Evolutionary conservation across 2,797 vertebrate genomes (phyloP).

Genomic region (Cirrhinus molitorella): DNA sequence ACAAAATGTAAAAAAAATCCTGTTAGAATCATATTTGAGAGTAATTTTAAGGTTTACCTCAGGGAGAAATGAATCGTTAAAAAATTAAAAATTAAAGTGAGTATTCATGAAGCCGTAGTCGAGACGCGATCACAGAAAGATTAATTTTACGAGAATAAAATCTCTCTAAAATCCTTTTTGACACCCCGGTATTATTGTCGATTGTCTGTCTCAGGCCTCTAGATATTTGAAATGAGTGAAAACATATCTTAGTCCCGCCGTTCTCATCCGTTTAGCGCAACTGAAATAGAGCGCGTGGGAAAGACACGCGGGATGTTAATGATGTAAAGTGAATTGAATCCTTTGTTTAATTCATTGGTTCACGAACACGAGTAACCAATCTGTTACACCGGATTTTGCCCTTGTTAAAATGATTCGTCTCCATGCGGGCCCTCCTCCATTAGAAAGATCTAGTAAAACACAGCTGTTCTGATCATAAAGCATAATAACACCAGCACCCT

Average conservation of each 20-base stretch:
- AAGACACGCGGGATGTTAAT: conserved; percentile 27
- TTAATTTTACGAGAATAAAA: conserved; percentile 5
- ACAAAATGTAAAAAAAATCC: too few species aligned
- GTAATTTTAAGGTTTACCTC: background rate
- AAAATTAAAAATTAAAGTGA: too few species aligned
- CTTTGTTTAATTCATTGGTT: conserved; percentile 50
- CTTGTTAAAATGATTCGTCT: conserved; percentile 53
- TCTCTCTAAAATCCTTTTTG: conserved; percentile 4
- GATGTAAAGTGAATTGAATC: conserved; percentile 34
- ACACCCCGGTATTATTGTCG: background rate
- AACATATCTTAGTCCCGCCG: conserved; percentile 10
- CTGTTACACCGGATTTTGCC: conserved; percentile 25
- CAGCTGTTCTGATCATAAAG: conserved; percentile 51
- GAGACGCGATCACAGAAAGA: background rate
- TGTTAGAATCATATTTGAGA: background rate
- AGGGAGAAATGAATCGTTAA: background rate
- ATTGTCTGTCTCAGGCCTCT: background rate
- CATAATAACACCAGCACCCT: conserved; percentile 43
- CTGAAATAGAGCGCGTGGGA: conserved; percentile 10
- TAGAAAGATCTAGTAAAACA: conserved; percentile 46
- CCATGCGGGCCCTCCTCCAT: conserved; percentile 38
- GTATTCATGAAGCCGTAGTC: background rate
- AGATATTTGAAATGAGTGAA: conserved; percentile 19
- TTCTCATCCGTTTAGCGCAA: conserved; percentile 30
- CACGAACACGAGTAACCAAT: conserved; percentile 29